Percentiles rank a stretch among this genome's conserved stretches.
Conservation (phyloP, 2,888 invertebrate species). For the Ormyrus nitidulus region DNA sequence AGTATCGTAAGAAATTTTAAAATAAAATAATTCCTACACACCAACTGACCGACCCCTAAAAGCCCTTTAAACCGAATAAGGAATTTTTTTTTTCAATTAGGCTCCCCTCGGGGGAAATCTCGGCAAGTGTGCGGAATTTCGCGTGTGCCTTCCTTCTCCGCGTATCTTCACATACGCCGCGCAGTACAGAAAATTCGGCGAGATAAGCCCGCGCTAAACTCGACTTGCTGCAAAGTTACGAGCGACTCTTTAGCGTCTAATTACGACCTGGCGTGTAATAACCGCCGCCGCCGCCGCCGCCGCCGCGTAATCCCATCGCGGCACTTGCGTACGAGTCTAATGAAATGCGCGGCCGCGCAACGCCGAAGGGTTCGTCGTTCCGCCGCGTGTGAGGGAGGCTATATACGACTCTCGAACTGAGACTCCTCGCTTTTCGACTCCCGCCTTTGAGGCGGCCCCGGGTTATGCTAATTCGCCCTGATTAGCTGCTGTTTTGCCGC, state of each 20-base stretch:
- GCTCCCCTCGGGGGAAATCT: background rate
- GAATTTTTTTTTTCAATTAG: constrained; percentile 29
- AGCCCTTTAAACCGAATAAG: too few relatives aligned
- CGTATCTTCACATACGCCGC: background rate
- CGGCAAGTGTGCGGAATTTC: background rate
- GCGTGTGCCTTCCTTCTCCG: too few relatives aligned
- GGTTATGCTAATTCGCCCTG: too few relatives aligned
- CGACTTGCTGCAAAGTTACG: constrained; percentile 49
- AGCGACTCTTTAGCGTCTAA: constrained; percentile 58
- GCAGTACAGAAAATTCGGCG: constrained; percentile 34
- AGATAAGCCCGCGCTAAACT: constrained; percentile 46
- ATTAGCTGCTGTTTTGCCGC: too few relatives aligned
- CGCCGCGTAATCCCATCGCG: constrained; percentile 53
- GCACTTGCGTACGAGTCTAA: constrained; percentile 64
- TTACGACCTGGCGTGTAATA: constrained; percentile 56
- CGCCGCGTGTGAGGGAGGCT: too few relatives aligned
- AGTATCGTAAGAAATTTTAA: too few relatives aligned
- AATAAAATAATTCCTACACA: too few relatives aligned
- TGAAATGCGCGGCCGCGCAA: constrained; percentile 67
- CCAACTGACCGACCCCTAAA: too few relatives aligned
- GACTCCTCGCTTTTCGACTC: too few relatives aligned
- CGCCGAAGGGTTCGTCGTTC: constrained; percentile 38
- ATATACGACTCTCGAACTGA: too few relatives aligned
- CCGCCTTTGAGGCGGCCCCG: too few relatives aligned
- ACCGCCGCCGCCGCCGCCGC: constrained; percentile 18